These are phyloP conservation scores for Tenebrio molitor DNA, from an alignment of 1,140 invertebrate genomes.

Conservation along the genomic window DNA sequence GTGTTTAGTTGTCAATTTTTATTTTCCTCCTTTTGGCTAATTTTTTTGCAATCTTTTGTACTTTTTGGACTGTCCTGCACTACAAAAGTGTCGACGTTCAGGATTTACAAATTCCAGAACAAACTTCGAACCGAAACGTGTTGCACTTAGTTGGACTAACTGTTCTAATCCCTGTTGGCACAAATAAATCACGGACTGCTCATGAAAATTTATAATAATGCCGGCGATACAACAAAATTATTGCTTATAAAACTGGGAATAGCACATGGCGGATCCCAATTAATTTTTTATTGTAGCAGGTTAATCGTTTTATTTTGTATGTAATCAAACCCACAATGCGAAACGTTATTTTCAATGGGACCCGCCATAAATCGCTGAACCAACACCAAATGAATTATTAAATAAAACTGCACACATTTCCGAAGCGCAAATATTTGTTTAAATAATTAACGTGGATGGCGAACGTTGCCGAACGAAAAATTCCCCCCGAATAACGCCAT, in stretches of 20 bases:
- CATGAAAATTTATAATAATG: conserved; percentile 17
- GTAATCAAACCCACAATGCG: conserved; percentile 25
- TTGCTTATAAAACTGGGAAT: conserved; percentile 1
- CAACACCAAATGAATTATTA: conserved; percentile 30
- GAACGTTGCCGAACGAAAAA: not conserved
- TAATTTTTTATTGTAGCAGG: conserved; percentile 5
- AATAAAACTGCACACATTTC: conserved; percentile 37
- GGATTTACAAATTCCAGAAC: too few relatives aligned
- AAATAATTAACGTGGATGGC: conserved; percentile 21
- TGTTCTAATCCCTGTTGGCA: too few relatives aligned
- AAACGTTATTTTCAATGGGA: not conserved
- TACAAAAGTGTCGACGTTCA: too few relatives aligned
- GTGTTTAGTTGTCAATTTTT: too few relatives aligned
- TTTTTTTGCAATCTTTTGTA: too few relatives aligned
- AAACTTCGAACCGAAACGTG: too few relatives aligned
- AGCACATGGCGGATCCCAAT: not conserved
- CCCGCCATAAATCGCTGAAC: conserved; percentile 8
- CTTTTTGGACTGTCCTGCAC: too few relatives aligned
- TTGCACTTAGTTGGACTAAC: too few relatives aligned
- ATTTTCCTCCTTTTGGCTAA: too few relatives aligned
- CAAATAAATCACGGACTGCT: too few relatives aligned
- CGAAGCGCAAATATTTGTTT: conserved; percentile 19
- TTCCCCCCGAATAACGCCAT: conserved; percentile 6
- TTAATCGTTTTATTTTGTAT: conserved; percentile 30
- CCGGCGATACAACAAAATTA: conserved; percentile 5